phyloP scores from a whole-genome alignment of 92 coral and sea anemone genomes.

The Parazoanthus atlanticus region DNA sequence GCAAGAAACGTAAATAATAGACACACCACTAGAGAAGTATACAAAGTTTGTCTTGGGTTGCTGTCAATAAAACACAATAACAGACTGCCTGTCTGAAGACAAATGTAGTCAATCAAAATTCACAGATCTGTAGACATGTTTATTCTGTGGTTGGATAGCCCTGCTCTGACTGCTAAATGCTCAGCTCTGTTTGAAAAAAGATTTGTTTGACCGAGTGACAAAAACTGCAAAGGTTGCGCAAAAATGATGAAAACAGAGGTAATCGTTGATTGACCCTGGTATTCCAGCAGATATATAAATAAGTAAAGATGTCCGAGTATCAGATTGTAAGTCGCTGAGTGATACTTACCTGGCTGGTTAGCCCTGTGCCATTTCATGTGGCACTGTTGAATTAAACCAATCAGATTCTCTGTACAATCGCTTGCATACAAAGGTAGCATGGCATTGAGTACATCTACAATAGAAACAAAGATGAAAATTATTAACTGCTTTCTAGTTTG shows the following conservation, averaged over 20 bases:
- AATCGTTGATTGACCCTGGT: not conserved
- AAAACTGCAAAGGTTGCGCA: too few relatives aligned
- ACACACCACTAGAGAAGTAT: too few relatives aligned
- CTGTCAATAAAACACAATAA: too few relatives aligned
- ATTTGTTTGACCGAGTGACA: not conserved
- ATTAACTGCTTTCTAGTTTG: not conserved
- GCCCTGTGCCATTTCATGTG: constrained; percentile 87
- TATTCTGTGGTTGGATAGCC: not conserved
- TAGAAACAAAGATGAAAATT: not conserved
- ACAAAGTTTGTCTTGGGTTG: too few relatives aligned
- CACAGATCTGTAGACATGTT: not conserved
- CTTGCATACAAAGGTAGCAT: constrained; percentile 81
- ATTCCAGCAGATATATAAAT: too few relatives aligned
- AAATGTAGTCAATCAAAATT: not conserved
- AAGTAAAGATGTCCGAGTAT: not conserved
- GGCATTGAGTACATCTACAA: constrained; percentile 85
- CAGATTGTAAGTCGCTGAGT: not conserved
- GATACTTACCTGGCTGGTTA: constrained; percentile 68
- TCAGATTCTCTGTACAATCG: constrained; percentile 78
- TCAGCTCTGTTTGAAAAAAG: not conserved
- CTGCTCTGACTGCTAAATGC: not conserved
- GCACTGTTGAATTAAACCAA: constrained; percentile 82
- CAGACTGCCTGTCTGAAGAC: too few relatives aligned
- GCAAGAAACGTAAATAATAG: too few relatives aligned
- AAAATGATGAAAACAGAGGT: not conserved